Evolutionary conservation across 2,888 invertebrate species (phyloP).

Genomic region (Eumerus sabulonum): DNA sequence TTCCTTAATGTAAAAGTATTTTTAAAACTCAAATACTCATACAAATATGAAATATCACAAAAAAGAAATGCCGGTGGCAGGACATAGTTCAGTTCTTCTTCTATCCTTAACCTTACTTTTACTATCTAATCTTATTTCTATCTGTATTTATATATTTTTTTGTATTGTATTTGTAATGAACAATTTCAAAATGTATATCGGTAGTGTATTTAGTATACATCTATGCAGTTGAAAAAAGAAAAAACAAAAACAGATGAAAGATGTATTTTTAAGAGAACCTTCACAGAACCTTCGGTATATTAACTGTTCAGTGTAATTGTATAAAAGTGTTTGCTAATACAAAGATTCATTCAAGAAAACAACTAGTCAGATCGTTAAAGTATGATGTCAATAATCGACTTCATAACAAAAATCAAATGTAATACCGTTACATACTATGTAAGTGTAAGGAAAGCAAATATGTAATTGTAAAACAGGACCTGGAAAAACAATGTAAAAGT

Average conservation of each 20-base stretch:
- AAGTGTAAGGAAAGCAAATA: constrained; percentile 3
- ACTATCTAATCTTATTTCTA: constrained; percentile 28
- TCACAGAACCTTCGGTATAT: constrained; percentile 15
- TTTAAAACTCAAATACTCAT: constrained; percentile 63
- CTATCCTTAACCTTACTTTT: no score
- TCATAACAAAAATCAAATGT: constrained; percentile 45
- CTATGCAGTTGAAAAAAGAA: constrained; percentile 17
- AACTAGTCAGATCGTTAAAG: constrained; percentile 66
- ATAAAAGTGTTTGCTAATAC: constrained; percentile 49
- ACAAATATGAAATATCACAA: constrained; percentile 56
- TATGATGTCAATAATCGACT: constrained; percentile 49
- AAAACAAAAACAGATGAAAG: constrained; percentile 26
- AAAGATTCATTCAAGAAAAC: constrained; percentile 52
- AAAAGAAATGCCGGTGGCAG: constrained; percentile 53
- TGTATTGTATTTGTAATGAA: no score
- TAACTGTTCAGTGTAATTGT: constrained; percentile 39
- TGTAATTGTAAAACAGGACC: constrained; percentile 26
- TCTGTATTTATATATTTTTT: constrained; percentile 14
- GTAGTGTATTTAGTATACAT: constrained; percentile 1
- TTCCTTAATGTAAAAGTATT: constrained; percentile 35
- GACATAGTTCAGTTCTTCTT: constrained; percentile 19
- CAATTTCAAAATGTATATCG: constrained; percentile 4
- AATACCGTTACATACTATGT: constrained; percentile 43
- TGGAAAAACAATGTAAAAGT: constrained; percentile 42
- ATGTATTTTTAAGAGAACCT: neutral